Percentiles rank a stretch among this genome's conserved stretches.
phyloP scores from a whole-genome alignment of 37 sponge, comb jelly and placozoan genomes.

The Agelas oroides region DNA sequence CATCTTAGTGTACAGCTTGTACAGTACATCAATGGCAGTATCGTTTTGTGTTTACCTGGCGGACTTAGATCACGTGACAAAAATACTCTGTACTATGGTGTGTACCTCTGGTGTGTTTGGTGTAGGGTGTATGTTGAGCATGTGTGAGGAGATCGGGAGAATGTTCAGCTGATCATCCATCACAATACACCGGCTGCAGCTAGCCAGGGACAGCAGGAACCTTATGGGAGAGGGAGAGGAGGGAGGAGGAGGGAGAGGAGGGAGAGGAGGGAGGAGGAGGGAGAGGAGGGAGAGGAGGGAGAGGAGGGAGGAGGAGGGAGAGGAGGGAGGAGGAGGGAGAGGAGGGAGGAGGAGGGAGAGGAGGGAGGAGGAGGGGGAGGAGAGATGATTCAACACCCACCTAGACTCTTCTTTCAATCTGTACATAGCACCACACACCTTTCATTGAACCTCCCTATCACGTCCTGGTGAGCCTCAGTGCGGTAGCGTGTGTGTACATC shows the following conservation, averaged over 20 bases:
- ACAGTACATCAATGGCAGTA: no score
- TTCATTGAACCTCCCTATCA: slow-evolving; percentile 94
- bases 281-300: background rate
- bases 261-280: background rate
- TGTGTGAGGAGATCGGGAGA: slow-evolving; percentile 86
- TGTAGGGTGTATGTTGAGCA: slow-evolving; percentile 26
- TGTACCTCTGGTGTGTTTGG: no score
- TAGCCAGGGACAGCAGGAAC: slow-evolving; percentile 91
- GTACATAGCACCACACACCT: no score
- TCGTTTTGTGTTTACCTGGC: no score
- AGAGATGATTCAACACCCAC: background rate
- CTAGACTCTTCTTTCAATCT: no score
- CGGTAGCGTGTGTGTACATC: slow-evolving; percentile 92
- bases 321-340: slow-evolving; percentile 1
- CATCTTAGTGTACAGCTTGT: no score
- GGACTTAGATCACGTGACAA: no score
- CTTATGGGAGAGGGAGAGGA: no score
- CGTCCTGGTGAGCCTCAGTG: slow-evolving; percentile 90
- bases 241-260: background rate
- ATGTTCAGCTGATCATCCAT: slow-evolving; percentile 91
- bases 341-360: background rate
- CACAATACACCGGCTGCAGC: slow-evolving; percentile 79
- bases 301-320: no score
- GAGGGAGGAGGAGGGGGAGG: background rate
- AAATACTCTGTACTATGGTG: no score